Evolutionary conservation across 2,113 vertebrate genomes (phyloP), one percentile per base, ranked within the genome.

Genomic region (Lamprotornis superbus): DNA sequence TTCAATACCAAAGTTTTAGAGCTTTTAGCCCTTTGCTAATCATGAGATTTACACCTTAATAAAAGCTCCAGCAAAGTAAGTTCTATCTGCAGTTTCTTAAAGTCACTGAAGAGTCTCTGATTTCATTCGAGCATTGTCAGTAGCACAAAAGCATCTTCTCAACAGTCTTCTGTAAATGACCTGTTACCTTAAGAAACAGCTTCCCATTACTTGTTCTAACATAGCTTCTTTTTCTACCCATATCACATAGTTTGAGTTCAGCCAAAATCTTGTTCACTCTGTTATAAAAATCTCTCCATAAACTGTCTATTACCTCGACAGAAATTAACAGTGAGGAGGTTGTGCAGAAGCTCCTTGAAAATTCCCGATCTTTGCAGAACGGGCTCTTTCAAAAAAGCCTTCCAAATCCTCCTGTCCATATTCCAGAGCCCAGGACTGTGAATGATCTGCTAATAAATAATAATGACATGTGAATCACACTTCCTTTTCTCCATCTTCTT

Each of bases 121-220:
- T 94, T 89, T 82, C 44, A 64, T 68, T 89, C 2, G 6, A 69
- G 31, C 60, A 78, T 84, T 93, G 74, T 93, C 89, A 84, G 80
- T 44, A 37, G 49, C 31, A 94, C 93, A 95, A 93, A 96, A 94
- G 91, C 83, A 84, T 57, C 80, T 87, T 87, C 91, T 87, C 70
- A 65, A 68, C 21, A 40, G 40, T 79, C 52, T 92, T 65, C 64
- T 87, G 1, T 59, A 87, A 89, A 64, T 87, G 87, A 94, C 74
- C 52, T 78, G 39, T 82, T 87, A 60, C 87, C 64, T 84, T 82
- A 82, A 75, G 80, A 92, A 95, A 87, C 47, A 69, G 65, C 60
- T 91, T 95, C 68, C 64, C 37, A 46, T 94, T 82, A 37, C 80
- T 78, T 75, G 30, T 87, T 89, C 92, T 84, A 56, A 24, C 8